Evolutionary conservation across 2,888 invertebrate species (phyloP).

Genomic region (Nomada ruficornis): DNA sequence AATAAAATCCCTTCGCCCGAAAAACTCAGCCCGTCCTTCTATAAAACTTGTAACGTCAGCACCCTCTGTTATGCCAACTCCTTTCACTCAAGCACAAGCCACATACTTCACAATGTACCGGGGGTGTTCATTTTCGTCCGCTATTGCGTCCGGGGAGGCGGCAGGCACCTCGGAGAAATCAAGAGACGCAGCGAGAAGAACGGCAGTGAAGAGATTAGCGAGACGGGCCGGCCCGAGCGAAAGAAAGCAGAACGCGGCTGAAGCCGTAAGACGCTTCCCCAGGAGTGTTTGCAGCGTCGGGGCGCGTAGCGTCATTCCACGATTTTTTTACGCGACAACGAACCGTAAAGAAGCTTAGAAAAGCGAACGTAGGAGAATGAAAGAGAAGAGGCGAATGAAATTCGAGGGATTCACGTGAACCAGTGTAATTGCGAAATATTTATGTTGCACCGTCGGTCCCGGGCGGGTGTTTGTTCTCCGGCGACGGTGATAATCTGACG

Average conservation of each 20-base stretch:
- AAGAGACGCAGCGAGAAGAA: neutral
- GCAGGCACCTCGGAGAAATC: neutral
- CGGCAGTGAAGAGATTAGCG: neutral
- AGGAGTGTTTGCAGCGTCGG: neutral
- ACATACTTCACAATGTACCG: too few species aligned
- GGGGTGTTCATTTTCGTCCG: neutral
- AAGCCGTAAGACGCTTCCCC: neutral
- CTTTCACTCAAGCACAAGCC: neutral
- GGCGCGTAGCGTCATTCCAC: neutral
- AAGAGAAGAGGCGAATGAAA: neutral
- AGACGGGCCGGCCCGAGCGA: neutral
- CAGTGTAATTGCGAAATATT: conserved; percentile 42
- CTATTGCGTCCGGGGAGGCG: neutral
- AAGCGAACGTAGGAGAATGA: neutral
- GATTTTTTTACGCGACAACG: neutral
- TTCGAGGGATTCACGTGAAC: conserved; percentile 6
- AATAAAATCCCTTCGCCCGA: neutral
- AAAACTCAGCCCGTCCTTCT: neutral
- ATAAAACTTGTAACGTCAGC: neutral
- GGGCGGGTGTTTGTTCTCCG: conserved; percentile 7
- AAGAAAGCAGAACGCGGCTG: conserved; percentile 8
- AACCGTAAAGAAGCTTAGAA: neutral
- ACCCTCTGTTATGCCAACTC: neutral
- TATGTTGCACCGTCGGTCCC: conserved; percentile 1
- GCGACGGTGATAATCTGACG: conserved; percentile 27